Conservation (phyloP, 2,113 vertebrate species). For the Peromyscus leucopus region DNA sequence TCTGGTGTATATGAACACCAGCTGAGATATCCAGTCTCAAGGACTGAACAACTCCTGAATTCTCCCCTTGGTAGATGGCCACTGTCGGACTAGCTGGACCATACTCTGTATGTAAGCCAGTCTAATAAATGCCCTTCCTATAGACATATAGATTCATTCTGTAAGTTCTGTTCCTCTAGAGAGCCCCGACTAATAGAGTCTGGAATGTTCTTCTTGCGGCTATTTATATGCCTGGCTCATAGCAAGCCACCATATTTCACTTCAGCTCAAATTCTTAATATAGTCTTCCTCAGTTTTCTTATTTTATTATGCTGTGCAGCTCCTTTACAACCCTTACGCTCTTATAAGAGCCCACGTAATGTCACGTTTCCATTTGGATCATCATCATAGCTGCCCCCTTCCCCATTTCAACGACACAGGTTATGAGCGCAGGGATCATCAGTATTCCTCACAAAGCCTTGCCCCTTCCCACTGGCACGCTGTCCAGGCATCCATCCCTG, state of each 20-base stretch:
- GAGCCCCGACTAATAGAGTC: background rate
- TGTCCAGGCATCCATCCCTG: background rate
- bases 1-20: background rate
- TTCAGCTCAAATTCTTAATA: background rate
- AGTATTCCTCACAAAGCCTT: background rate
- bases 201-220: constrained; percentile 16
- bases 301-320: background rate
- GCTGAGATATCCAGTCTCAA: background rate
- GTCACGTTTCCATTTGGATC: background rate
- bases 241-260: background rate
- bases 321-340: background rate
- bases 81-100: background rate
- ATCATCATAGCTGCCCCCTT: background rate
- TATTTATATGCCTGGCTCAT: background rate
- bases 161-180: background rate
- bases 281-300: background rate
- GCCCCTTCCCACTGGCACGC: background rate
- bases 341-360: background rate
- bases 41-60: background rate
- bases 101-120: background rate
- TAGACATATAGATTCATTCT: background rate
- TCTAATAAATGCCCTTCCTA: background rate
- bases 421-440: background rate
- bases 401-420: background rate
- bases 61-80: background rate